Evolutionary conservation across 2,888 invertebrate genomes (phyloP), one percentile per base, ranked within the genome.

Genomic region (Epirrhoe tristata): DNA sequence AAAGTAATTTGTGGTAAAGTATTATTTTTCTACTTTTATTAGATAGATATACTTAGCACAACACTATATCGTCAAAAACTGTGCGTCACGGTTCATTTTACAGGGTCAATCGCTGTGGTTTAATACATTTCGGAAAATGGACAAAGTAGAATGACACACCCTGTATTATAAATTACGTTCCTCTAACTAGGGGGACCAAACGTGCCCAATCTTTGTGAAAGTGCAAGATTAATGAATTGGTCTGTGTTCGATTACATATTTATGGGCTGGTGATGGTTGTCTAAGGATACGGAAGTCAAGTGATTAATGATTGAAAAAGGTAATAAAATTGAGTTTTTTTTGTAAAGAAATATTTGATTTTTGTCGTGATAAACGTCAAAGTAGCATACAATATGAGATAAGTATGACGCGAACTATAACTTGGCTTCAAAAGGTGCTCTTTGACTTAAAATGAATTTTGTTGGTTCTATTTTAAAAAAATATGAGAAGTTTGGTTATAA

Each of bases 81-180:
- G 84, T 84, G 84, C 84, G 86, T 89, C 88, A 89, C 81, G 82
- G 76, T 54, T 58, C 68, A 76, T 74, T 74, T 76, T 66, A 70
- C 77, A 78, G 85, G 87, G 87, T 90, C 90, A 89, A 91, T 91
- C 85, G 84, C 81, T 87, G 91, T 77, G 90, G 91, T 90, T 88
- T 89, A 85, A 87, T 88, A 85, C 85, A 87, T 88, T 86, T 86
- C 81, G 83, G 84, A 85, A 77, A 82, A 82, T 78, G 84, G 80
- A 80, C 78, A 84, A 82, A 84, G 63, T 43, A 83, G 81, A 84
- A 77, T 85, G 89, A 89, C 89, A 83, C 87, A 83, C 89, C 90
- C 91, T 74, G 74, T 74, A 74, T 72, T 76, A 83, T 91, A 88
- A 91, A 90, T 91, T 91, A 91, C 90, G 84, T 82, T 82, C 81